Conservation (phyloP, 2,113 vertebrate genomes). For the Onychorhynchus coronatus region DNA sequence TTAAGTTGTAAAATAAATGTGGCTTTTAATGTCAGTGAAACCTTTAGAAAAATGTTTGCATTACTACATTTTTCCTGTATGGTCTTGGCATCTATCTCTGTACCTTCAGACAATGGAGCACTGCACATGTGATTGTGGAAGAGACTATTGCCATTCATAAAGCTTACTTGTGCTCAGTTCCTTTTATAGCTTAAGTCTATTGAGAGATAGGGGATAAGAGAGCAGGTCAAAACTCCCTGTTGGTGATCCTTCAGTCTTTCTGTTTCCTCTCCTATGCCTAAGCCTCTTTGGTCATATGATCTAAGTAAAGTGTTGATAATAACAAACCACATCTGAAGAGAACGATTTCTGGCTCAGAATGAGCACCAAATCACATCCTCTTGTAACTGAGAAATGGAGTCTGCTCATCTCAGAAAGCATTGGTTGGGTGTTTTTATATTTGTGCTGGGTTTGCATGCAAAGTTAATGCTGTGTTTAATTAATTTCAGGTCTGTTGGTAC, state of each 20-base stretch:
- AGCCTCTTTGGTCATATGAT: not conserved
- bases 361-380: not conserved
- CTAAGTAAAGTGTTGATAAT: not conserved
- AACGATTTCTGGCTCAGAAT: not conserved
- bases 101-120: not conserved
- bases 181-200: not conserved
- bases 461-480: not conserved
- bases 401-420: not conserved
- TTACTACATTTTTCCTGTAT: not conserved
- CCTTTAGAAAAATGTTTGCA: not conserved
- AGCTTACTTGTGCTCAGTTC: not conserved
- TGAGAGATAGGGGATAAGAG: not conserved
- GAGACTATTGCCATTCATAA: not conserved
- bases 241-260: not conserved
- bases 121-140: not conserved
- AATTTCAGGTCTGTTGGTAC: constrained; percentile 80
- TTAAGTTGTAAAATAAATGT: not conserved
- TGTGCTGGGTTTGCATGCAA: not conserved
- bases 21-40: not conserved
- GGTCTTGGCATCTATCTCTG: not conserved
- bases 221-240: not conserved
- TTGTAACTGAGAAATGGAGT: not conserved
- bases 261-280: not conserved
- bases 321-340: not conserved
- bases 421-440: not conserved